Percentiles rank a stretch among this genome's conserved stretches.
Conservation (phyloP, 2,113 vertebrate species). For the Tragulus kanchil region DNA sequence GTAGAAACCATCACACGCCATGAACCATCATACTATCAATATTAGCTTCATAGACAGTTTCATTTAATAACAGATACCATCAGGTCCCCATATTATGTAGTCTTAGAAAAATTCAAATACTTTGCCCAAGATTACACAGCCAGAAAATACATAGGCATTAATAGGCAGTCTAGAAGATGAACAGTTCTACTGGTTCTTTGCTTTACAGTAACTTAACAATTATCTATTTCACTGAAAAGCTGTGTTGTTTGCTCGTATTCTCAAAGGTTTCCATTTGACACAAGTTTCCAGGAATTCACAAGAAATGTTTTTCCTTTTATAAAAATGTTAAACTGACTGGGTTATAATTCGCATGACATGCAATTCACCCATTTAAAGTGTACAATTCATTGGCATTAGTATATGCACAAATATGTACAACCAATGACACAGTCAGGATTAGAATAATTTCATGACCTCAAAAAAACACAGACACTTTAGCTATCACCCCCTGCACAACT, state of each 20-base stretch:
- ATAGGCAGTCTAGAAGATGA: neutral
- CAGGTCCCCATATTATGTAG: neutral
- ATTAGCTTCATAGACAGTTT: neutral
- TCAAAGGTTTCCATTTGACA: neutral
- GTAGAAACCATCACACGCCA: accelerated
- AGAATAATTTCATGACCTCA: neutral
- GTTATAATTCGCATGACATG: neutral
- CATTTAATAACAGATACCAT: neutral
- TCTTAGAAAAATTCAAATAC: neutral
- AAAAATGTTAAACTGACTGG: neutral
- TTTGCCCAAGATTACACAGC: neutral
- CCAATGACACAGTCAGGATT: neutral
- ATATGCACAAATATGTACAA: neutral
- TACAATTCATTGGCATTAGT: neutral
- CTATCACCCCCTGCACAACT: neutral
- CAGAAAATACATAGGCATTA: neutral
- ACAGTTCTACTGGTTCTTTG: neutral
- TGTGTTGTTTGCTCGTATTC: accelerated
- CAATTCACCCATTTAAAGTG: neutral
- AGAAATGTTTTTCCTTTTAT: neutral
- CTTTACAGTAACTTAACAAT: neutral
- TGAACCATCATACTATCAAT: neutral
- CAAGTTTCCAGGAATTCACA: neutral
- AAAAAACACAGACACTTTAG: neutral
- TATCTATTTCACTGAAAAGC: neutral